Base-by-base conservation (phyloP, 2,888 invertebrate genomes). In the Apodemia hepburni region DNA sequence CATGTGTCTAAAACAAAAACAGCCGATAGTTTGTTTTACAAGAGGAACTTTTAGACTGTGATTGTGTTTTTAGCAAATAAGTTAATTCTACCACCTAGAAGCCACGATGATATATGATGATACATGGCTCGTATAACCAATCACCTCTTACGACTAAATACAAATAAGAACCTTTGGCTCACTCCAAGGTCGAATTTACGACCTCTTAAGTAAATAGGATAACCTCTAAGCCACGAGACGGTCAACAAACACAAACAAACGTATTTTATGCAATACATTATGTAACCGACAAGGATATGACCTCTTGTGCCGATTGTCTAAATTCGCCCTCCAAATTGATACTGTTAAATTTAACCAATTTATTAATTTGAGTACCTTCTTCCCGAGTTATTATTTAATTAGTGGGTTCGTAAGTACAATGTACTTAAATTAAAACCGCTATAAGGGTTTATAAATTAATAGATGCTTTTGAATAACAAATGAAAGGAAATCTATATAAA, bases 281-380 rank as follows among this genome's bases (percentile, higher is more conserved):
- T 61, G 29, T 54, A 49, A 42, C 60, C 42, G 61, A 66, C 65
- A 71, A 76, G 79, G 79, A 79, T 75, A 71, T 72, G 70, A 69
- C 69, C 75, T 72, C 78, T 79, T 72, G 71, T 71, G 68, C 66
- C 64, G 73, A 76, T 77, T 76, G 73, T 73, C 74, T 73, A 74
- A 75, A 71, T 71, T 69, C 66, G 69, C 66, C 70, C 73, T 69
- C 70, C 73, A 72, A 57, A 73, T 76, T 77, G 75, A 73, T 72
- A 72, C 73, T 66, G 65, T 72, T 62, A 68, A 69, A 69, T 68
- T 69, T 68, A 69, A 69, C 64, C 69, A 69, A 69, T 70, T 71
- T 66, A 74, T 77, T 74, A 72, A 71, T 71, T 66, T 70, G 69
- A 75, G 72, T 70, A 69, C 66, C 65, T 63, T 61, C 70, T 75